Conservation (phyloP, 1,140 invertebrate species). For the Drosophila tristis region DNA sequence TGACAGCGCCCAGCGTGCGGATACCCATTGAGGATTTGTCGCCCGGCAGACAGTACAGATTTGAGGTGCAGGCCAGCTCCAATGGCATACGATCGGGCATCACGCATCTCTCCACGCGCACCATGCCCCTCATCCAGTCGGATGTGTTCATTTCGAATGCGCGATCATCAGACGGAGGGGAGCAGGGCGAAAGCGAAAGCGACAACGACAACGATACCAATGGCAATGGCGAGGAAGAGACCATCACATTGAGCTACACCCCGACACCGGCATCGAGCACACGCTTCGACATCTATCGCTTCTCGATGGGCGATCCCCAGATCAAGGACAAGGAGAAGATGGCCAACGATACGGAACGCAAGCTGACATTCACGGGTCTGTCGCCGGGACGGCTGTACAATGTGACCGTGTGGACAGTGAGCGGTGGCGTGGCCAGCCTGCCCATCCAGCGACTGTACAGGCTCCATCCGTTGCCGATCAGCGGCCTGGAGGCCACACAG, state of each 20-base stretch:
- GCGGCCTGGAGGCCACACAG: slow-evolving; percentile 89
- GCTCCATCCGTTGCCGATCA: slow-evolving; percentile 93
- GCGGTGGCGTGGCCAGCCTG: slow-evolving; percentile 91
- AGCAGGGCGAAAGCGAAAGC: slow-evolving; percentile 81
- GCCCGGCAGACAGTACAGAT: slow-evolving; percentile 91
- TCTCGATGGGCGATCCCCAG: slow-evolving; percentile 89
- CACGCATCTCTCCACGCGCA: slow-evolving; percentile 89
- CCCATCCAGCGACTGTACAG: slow-evolving; percentile 93
- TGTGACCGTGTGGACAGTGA: slow-evolving; percentile 97
- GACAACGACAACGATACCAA: neutral
- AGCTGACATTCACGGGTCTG: slow-evolving; percentile 92
- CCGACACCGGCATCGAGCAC: slow-evolving; percentile 90
- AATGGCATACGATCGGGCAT: slow-evolving; percentile 90
- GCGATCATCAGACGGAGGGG: slow-evolving; percentile 85
- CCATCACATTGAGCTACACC: slow-evolving; percentile 92
- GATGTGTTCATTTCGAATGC: slow-evolving; percentile 95
- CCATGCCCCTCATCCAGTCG: slow-evolving; percentile 95
- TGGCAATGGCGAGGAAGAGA: slow-evolving; percentile 28
- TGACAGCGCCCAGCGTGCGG: slow-evolving; percentile 77
- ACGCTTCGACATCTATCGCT: slow-evolving; percentile 93
- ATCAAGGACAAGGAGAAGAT: slow-evolving; percentile 90
- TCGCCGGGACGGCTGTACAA: slow-evolving; percentile 94
- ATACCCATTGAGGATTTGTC: slow-evolving; percentile 90
- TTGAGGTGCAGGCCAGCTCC: slow-evolving; percentile 91
- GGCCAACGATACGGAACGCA: slow-evolving; percentile 91